phyloP scores from a whole-genome alignment of 2,888 invertebrate species.

The Lordiphosa andalusiaca region DNA sequence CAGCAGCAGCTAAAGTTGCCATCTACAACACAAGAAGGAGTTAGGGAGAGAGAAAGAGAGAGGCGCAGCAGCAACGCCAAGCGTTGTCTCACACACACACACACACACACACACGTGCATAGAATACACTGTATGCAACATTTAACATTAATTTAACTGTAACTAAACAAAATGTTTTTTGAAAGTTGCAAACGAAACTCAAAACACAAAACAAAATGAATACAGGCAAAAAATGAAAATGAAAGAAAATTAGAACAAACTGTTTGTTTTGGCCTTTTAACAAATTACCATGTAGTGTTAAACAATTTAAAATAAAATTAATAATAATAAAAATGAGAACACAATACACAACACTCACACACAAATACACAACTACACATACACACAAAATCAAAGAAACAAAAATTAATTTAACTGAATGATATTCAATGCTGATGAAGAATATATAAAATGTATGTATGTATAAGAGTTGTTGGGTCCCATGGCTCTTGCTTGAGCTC shows the following conservation, averaged over 20 bases:
- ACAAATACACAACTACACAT: not conserved
- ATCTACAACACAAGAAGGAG: not conserved
- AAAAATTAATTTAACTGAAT: not conserved
- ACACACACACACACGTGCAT: constrained; percentile 43
- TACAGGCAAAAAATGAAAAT: constrained; percentile 6
- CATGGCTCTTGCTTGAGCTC: too few relatives aligned
- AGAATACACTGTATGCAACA: constrained; percentile 36
- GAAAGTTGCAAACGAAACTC: constrained; percentile 3
- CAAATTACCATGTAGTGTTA: constrained; percentile 63
- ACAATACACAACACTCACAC: too few relatives aligned
- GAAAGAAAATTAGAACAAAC: constrained; percentile 26
- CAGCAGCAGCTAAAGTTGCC: constrained; percentile 1
- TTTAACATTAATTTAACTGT: constrained; percentile 4
- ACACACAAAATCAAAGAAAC: constrained; percentile 16
- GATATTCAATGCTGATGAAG: constrained; percentile 2
- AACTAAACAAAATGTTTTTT: constrained; percentile 2
- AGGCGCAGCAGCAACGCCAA: constrained; percentile 41
- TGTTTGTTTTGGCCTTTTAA: constrained; percentile 61
- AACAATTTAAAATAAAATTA: constrained; percentile 33
- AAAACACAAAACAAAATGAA: constrained; percentile 10
- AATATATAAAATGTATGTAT: constrained; percentile 1
- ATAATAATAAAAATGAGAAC: constrained; percentile 8
- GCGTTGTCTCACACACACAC: constrained; percentile 46
- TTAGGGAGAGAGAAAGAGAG: constrained; percentile 8
- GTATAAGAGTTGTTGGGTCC: too few relatives aligned